Evolutionary conservation across 2,797 vertebrate genomes (phyloP).

Genomic region (Epinephelus malabaricus): DNA sequence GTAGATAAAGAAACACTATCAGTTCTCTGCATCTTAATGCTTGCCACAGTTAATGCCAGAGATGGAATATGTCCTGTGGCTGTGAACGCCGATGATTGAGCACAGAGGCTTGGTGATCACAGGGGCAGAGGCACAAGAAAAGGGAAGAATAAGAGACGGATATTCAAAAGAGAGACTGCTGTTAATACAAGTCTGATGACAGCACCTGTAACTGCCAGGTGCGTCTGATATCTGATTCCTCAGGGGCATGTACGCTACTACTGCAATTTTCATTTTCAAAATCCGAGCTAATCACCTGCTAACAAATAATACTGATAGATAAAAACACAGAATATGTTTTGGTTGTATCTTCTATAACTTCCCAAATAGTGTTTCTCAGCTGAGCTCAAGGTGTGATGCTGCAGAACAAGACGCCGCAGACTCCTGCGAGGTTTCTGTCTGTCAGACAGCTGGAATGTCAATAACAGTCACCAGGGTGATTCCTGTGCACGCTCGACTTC

Average conservation of each 20-base stretch:
- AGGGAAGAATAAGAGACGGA: not conserved
- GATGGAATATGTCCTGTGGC: conserved; percentile 72
- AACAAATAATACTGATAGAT: not conserved
- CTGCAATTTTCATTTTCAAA: not conserved
- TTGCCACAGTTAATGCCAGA: conserved; percentile 62
- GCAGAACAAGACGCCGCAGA: conserved; percentile 34
- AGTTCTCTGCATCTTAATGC: conserved; percentile 71
- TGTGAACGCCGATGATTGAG: conserved; percentile 43
- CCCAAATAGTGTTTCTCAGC: not conserved
- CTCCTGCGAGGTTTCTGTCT: conserved; percentile 27
- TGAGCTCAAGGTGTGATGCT: conserved; percentile 26
- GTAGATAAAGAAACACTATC: conserved; percentile 73
- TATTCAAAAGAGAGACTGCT: conserved; percentile 5
- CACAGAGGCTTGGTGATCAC: conserved; percentile 15
- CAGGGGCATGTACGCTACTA: not conserved
- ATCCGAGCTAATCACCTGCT: not conserved
- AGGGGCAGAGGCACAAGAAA: not conserved
- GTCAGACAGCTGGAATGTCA: conserved; percentile 55
- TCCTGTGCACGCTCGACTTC: conserved; percentile 44
- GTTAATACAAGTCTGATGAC: not conserved
- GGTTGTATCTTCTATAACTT: not conserved
- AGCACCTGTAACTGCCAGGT: conserved; percentile 1
- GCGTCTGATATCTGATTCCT: not conserved
- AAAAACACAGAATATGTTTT: not conserved
- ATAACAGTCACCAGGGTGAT: conserved; percentile 41